These are phyloP conservation scores for Brachyistius frenatus DNA, from an alignment of 2,113 vertebrate species.

Conservation along the genomic window DNA sequence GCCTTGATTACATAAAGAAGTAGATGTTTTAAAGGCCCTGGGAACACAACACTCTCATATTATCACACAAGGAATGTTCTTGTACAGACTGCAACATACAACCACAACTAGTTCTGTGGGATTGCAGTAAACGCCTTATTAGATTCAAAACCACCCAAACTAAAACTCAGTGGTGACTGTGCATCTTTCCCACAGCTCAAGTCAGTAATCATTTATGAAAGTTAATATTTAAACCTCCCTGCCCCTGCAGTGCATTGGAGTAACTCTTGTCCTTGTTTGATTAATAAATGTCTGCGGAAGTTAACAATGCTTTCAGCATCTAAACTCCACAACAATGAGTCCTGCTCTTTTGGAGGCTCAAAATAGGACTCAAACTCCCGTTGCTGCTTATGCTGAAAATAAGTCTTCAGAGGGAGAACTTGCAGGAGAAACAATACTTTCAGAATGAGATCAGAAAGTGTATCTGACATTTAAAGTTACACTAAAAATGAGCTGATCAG, in stretches of 20 bases:
- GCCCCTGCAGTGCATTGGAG: conserved; percentile 10
- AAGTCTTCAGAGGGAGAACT: conserved; percentile 32
- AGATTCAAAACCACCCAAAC: conserved; percentile 20
- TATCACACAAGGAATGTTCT: conserved; percentile 11
- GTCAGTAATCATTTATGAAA: conserved; percentile 45
- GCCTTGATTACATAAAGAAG: neutral
- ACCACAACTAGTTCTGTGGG: conserved; percentile 1
- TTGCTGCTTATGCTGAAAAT: conserved; percentile 48
- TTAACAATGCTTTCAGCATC: conserved; percentile 60
- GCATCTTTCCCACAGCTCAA: conserved; percentile 31
- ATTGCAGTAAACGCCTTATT: conserved; percentile 17
- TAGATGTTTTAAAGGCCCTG: neutral
- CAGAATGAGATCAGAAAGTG: conserved; percentile 1
- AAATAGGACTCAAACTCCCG: conserved; percentile 52
- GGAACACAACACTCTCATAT: neutral
- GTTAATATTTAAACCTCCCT: conserved; percentile 15
- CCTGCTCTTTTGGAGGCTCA: conserved; percentile 27
- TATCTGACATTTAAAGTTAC: conserved; percentile 18
- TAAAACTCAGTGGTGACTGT: neutral
- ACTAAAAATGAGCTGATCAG: conserved; percentile 6
- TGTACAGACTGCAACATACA: conserved; percentile 12
- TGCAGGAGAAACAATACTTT: conserved; percentile 31
- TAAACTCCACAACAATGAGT: conserved; percentile 63
- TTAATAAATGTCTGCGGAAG: conserved; percentile 62
- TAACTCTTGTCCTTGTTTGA: conserved; percentile 63